Base-by-base conservation (phyloP, 2,888 invertebrate genomes). In the Rhamphomyia laevipes region DNA sequence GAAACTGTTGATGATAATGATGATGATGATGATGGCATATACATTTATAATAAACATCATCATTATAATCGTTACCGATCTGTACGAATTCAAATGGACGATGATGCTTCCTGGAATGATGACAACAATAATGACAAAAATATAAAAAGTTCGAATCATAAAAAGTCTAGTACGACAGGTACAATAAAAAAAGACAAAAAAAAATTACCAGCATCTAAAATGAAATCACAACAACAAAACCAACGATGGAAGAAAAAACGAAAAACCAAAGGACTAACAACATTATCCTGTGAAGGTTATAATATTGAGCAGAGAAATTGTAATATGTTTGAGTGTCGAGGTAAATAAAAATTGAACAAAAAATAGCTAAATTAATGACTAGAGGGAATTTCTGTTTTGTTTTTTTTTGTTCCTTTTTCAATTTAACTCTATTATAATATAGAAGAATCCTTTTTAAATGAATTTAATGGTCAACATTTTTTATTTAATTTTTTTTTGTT, bases 221-320 rank as follows among this genome's bases (percentile, higher is more conserved):
- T 27, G 16, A 15, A 47, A 23, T 11, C 30, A 9, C 35, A 17
- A 15, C 49, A 50, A 43, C 44, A 51, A 35, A 43, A 46, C 37
- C 27, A 45, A 50, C 15, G 41, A 45, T 11, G 23, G 45, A 15
- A 37, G 38, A 30, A n/a, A 40, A 41, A 44, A 15, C 10, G 45
- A 40, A 48, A 48, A 45, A 41, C 44, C 2, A 50, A 52, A 46
- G 45, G 61, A 48, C 57, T 66, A 38, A 65, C 68, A 40, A 69
- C 68, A 40, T 61, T 69, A 49, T 66, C 66, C 53, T 70, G 69
- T 51, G 70, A 70, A 53, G 70, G 70, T 42, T 70, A 70, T 59
- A 70, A 70, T 57, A 70, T 70, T 49, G 70, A 70, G 55, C 70
- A 70, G 57, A 64, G 70, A 48, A 65, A 69, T 58, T 70, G 70